These are phyloP conservation scores for Parnassius orleans DNA, from an alignment of 2,888 invertebrate species.

Conservation along the genomic window DNA sequence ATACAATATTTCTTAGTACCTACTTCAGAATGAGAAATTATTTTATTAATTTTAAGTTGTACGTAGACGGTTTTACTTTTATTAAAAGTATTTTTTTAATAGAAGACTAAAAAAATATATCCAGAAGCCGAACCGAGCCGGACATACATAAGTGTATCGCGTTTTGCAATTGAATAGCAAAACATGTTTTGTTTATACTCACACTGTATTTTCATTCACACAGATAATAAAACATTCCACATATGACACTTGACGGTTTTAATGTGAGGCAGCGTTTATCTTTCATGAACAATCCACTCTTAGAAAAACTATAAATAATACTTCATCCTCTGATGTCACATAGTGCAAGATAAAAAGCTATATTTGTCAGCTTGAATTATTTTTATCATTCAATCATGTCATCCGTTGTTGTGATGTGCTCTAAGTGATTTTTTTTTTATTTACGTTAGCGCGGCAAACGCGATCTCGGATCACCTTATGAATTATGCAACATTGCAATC, in stretches of 20 bases:
- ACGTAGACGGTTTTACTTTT: no score
- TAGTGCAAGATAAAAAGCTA: constrained; percentile 21
- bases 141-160: no score
- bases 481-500: no score
- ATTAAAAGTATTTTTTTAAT: no score
- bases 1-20: no score
- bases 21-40: no score
- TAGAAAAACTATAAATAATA: constrained; percentile 24
- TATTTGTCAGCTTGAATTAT: constrained; percentile 18
- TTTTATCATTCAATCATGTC: constrained; percentile 14
- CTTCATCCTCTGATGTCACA: constrained; percentile 22
- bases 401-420: not conserved
- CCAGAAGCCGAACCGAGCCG: no score
- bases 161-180: not conserved
- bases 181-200: constrained; percentile 13
- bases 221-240: constrained; percentile 12
- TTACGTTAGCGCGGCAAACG: not conserved
- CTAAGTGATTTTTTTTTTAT: not conserved
- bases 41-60: no score
- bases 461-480: not conserved
- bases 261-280: constrained; percentile 19
- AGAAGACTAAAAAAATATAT: no score
- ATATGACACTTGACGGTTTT: constrained; percentile 2
- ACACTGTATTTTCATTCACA: not conserved
- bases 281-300: constrained; percentile 18